Evolutionary conservation across 35 echinoderm and acorn worm genomes (phyloP), one percentile per base, ranked within the genome.

Genomic region (Heliocidaris tuberculata): DNA sequence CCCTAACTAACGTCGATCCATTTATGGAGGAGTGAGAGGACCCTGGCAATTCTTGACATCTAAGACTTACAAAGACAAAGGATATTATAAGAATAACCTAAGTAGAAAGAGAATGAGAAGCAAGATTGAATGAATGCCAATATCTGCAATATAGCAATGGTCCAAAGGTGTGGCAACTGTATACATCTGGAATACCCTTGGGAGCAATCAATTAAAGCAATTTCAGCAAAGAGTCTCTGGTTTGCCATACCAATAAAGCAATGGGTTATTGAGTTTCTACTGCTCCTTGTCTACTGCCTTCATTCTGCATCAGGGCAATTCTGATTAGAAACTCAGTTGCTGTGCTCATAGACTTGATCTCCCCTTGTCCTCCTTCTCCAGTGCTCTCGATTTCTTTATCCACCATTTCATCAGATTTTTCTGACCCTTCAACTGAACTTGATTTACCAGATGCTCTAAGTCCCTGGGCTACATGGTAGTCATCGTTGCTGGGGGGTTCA

Each of bases 261-360:
- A 27, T 19, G 21, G 21, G 65, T 89, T 59, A 93, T 30, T 93
- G 17, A 93, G 31, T 59, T 93, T 93, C 47, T 31, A 93, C 91
- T 17, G 47, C 50, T 13, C 48, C 91, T 31, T 93, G 48, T 93
- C 91, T 49, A 31, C 10, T 48, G 9, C 91, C 91, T 31, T 93
- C 91, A 93, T 93, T 93, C 27, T 93, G 91, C 91, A 93, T 93
- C 24, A 93, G 48, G 47, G 91, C 91, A 93, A 93, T 48, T 48
- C 91, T 52, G 49, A 93, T 93, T 5, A 93, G 91, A 31, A 93
- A 93, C n/a, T 93, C 91, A 11, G 91, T 93, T 27, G 91, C 91
- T 11, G 91, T 93, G 50, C 91, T 93, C 31, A 93, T 93, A 7
- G 91, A 93, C 50, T 93, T 93, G 48, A 93, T 13, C 31, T 93